A percentile compares a stretch with the other conserved stretches of the same genome.
Conservation (phyloP, 2,888 invertebrate genomes). For the Acronicta psi region DNA sequence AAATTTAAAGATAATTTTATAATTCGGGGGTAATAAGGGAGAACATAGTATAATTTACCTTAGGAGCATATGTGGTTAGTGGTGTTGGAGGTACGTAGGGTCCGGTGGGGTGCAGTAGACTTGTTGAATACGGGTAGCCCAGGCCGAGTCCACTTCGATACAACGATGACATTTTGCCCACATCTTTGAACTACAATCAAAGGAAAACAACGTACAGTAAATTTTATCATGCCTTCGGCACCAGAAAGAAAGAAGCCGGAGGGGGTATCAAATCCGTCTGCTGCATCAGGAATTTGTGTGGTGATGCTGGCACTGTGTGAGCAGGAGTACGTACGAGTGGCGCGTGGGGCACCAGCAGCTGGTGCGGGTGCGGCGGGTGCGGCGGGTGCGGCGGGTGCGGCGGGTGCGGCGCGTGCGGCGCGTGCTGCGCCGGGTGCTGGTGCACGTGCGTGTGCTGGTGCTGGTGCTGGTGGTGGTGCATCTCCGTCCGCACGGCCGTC, state of each 20-base stretch:
- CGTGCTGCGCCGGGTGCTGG: conserved; percentile 93
- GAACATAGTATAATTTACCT: conserved; percentile 89
- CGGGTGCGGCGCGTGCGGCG: conserved; percentile 91
- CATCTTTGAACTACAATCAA: conserved; percentile 93
- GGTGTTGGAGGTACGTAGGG: conserved; percentile 97
- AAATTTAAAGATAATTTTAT: not conserved
- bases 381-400: conserved; percentile 93
- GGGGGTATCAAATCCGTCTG: conserved; percentile 57
- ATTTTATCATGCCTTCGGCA: not conserved
- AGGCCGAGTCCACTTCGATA: conserved; percentile 94
- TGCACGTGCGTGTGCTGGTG: conserved; percentile 97
- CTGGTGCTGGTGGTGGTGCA: conserved; percentile 95
- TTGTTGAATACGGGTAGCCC: conserved; percentile 93
- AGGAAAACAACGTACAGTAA: not conserved
- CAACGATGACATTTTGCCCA: conserved; percentile 95
- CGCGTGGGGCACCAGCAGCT: conserved; percentile 56
- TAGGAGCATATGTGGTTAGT: conserved; percentile 95
- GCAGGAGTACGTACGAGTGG: conserved; percentile 85
- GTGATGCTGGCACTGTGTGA: conserved; percentile 48
- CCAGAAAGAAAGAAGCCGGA: too few relatives aligned
- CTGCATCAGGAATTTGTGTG: conserved; percentile 46
- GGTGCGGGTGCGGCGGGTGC: conserved; percentile 6
- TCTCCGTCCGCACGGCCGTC: conserved; percentile 92
- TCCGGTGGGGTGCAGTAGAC: conserved; percentile 94
- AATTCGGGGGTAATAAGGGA: not conserved